Evolutionary conservation across 2,113 vertebrate genomes (phyloP).

Genomic region (Caretta caretta): DNA sequence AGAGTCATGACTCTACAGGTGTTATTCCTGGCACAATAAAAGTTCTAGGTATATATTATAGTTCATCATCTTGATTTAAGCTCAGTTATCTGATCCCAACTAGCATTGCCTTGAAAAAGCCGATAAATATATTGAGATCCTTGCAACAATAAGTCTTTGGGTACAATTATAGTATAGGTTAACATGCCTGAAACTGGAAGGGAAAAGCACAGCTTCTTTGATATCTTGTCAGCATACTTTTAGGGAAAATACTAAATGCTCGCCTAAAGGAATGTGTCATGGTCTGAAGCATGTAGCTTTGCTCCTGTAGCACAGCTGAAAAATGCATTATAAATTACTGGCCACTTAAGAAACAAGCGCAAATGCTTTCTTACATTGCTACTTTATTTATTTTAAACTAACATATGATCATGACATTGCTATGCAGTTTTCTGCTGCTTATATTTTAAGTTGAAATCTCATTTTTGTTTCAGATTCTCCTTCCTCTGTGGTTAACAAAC

Average conservation of each 20-base stretch:
- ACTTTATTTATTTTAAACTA: conserved; percentile 72
- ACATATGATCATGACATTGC: conserved; percentile 80
- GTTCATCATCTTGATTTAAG: neutral
- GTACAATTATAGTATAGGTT: neutral
- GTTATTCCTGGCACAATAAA: neutral
- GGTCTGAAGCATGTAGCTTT: conserved; percentile 62
- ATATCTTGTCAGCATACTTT: conserved; percentile 33
- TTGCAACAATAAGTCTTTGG: neutral
- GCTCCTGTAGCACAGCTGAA: conserved; percentile 62
- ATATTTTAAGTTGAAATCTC: conserved; percentile 89
- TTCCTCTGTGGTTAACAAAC: conserved; percentile 98
- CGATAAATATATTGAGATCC: neutral
- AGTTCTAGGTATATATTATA: neutral
- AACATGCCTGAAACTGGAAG: conserved; percentile 41
- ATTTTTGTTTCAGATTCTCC: conserved; percentile 99
- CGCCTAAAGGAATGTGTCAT: conserved; percentile 41
- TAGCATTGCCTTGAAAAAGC: neutral
- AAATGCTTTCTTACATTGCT: conserved; percentile 67
- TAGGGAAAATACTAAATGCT: conserved; percentile 42
- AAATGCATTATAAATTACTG: conserved; percentile 53
- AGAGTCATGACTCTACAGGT: neutral
- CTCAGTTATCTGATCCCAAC: neutral
- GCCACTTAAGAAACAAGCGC: conserved; percentile 65
- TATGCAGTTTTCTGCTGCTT: conserved; percentile 84
- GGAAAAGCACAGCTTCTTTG: neutral